Evolutionary conservation across 2,888 invertebrate genomes (phyloP).

Genomic region (Chloroclysta siterata): DNA sequence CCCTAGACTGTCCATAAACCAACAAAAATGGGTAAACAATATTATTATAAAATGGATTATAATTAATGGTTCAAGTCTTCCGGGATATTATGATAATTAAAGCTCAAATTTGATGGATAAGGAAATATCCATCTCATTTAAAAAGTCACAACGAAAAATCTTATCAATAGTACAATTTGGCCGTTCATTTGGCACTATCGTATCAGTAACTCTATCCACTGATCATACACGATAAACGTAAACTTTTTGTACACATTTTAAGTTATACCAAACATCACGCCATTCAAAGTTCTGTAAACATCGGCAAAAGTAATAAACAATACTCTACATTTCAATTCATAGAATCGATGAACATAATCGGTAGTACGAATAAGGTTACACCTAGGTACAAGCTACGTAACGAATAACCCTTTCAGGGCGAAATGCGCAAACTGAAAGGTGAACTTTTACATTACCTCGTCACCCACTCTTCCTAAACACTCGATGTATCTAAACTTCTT

Average conservation of each 20-base stretch:
- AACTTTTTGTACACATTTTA: conserved; percentile 61
- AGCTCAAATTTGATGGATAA: conserved; percentile 80
- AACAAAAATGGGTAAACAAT: conserved; percentile 43
- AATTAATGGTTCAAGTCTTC: conserved; percentile 63
- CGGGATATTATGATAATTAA: conserved; percentile 81
- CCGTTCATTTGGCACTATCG: conserved; percentile 63
- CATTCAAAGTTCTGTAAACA: conserved; percentile 47
- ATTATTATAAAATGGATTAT: conserved; percentile 55
- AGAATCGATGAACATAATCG: conserved; percentile 40
- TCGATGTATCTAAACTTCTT: conserved; percentile 67
- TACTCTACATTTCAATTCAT: conserved; percentile 47
- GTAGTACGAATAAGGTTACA: conserved; percentile 34
- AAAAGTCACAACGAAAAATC: conserved; percentile 65
- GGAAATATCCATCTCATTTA: conserved; percentile 61
- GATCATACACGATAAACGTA: conserved; percentile 55
- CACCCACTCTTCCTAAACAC: conserved; percentile 58
- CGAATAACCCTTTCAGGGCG: conserved; percentile 42
- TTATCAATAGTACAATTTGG: conserved; percentile 63
- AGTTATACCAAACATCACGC: conserved; percentile 51
- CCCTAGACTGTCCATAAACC: conserved; percentile 55
- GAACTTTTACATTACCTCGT: conserved; percentile 24
- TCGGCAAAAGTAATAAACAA: conserved; percentile 51
- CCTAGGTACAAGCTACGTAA: conserved; percentile 34
- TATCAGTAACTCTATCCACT: conserved; percentile 54
- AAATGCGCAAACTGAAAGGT: conserved; percentile 35